Conservation (phyloP, 2,113 vertebrate species). For the Fulmarus glacialis region DNA sequence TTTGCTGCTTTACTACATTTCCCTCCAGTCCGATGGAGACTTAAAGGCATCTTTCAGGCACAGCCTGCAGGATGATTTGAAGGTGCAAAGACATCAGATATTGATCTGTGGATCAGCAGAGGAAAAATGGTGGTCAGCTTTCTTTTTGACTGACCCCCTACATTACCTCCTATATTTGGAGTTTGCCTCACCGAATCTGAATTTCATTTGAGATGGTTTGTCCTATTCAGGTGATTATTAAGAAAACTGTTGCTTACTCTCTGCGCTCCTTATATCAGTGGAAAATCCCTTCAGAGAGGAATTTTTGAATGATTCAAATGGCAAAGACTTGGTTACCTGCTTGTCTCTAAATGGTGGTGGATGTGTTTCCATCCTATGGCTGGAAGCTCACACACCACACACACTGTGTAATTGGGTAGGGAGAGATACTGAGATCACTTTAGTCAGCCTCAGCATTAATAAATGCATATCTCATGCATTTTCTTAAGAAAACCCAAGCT, state of each 20-base stretch:
- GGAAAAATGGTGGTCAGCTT: not conserved
- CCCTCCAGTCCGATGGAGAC: not conserved
- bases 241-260: not conserved
- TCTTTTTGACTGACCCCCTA: not conserved
- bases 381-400: not conserved
- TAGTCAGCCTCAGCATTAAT: not conserved
- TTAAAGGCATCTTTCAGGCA: not conserved
- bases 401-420: not conserved
- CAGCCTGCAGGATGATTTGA: not conserved
- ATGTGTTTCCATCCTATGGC: fast-evolving
- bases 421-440: not conserved
- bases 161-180: not conserved
- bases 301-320: not conserved
- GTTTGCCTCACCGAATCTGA: not conserved
- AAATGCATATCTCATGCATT: not conserved
- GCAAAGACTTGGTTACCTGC: not conserved
- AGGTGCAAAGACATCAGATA: not conserved
- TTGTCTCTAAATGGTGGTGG: too few relatives aligned
- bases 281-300: not conserved
- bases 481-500: not conserved
- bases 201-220: not conserved
- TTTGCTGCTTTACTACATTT: not conserved
- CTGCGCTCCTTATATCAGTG: fast-evolving
- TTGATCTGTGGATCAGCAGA: not conserved
- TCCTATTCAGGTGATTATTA: not conserved